These are phyloP conservation scores for Melitaea cinxia DNA, from an alignment of 1,140 invertebrate genomes.

Conservation along the genomic window DNA sequence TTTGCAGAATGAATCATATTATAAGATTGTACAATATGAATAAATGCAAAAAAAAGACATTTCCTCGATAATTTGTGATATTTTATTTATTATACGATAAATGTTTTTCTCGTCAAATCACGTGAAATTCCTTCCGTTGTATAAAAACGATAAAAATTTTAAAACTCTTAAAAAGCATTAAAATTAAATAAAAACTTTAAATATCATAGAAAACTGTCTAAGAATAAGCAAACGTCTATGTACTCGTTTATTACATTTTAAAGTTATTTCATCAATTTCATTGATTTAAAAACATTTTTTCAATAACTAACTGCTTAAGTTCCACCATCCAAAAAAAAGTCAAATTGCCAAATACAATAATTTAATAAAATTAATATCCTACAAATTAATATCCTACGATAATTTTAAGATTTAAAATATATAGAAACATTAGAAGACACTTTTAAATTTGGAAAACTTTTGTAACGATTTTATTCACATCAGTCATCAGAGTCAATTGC, in stretches of 20 bases:
- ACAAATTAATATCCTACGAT: conserved; percentile 13
- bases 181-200: too few species aligned
- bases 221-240: too few species aligned
- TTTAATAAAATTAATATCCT: conserved; percentile 9
- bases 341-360: neutral
- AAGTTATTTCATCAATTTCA: too few species aligned
- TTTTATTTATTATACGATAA: conserved; percentile 45
- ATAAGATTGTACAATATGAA: conserved; percentile 82
- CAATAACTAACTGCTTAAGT: too few species aligned
- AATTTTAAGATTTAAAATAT: too few species aligned
- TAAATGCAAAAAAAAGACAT: conserved; percentile 81
- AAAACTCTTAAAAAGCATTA: too few species aligned
- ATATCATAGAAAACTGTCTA: too few species aligned
- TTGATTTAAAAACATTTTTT: too few species aligned
- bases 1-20: conserved; percentile 82
- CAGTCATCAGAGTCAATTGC: conserved; percentile 58
- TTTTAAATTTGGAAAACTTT: conserved; percentile 2
- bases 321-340: neutral
- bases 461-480: neutral
- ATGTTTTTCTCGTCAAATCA: conserved; percentile 15
- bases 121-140: neutral
- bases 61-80: conserved; percentile 70
- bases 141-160: too few species aligned
- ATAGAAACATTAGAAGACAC: conserved; percentile 8
- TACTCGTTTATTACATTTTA: too few species aligned